phyloP scores from a whole-genome alignment of 2,888 invertebrate genomes.

The Vanessa cardui region DNA sequence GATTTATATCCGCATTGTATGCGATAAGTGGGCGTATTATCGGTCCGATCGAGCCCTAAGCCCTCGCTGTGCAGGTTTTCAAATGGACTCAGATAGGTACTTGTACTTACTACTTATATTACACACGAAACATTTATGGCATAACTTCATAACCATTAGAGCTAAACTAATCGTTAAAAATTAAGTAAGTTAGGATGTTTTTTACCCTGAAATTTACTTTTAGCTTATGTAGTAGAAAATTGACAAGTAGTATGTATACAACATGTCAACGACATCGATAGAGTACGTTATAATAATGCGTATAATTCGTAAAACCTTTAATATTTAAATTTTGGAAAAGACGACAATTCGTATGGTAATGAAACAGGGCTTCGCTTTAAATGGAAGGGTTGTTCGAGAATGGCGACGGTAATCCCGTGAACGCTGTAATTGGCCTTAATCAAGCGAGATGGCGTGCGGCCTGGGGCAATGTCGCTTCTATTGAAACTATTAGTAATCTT shows the following conservation, averaged over 20 bases:
- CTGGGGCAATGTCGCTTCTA: slow-evolving; percentile 50
- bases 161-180: not conserved
- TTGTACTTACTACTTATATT: slow-evolving; percentile 21
- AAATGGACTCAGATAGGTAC: slow-evolving; percentile 27
- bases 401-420: slow-evolving; percentile 71
- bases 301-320: slow-evolving; percentile 12
- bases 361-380: slow-evolving; percentile 56
- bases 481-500: slow-evolving; percentile 47
- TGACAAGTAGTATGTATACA: too few relatives aligned
- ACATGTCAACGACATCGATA: too few relatives aligned
- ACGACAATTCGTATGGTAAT: slow-evolving; percentile 33
- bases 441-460: slow-evolving; percentile 69
- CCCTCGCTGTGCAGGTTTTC: slow-evolving; percentile 45
- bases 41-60: slow-evolving; percentile 52
- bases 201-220: too few relatives aligned
- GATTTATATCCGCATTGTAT: slow-evolving; percentile 62
- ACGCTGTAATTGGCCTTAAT: slow-evolving; percentile 74
- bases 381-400: slow-evolving; percentile 68
- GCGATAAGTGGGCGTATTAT: slow-evolving; percentile 61
- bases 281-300: too few relatives aligned
- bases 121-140: slow-evolving; percentile 18
- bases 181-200: not conserved
- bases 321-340: slow-evolving; percentile 24
- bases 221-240: too few relatives aligned
- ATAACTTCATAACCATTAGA: not conserved